Evolutionary conservation across 2,113 vertebrate genomes (phyloP).

Genomic region (Corvus moneduloides): DNA sequence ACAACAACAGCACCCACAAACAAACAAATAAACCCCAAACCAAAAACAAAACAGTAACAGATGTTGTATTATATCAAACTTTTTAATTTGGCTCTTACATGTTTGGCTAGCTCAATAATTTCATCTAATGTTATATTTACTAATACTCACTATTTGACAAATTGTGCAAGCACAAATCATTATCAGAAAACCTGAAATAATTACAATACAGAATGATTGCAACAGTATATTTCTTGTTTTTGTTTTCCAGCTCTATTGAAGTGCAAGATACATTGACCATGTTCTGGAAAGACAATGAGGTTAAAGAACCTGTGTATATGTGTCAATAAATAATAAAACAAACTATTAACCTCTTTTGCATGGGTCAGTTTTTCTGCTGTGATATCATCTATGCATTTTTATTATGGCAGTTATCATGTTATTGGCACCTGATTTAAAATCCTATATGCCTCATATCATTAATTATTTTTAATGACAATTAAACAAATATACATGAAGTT

Average conservation of each 20-base stretch:
- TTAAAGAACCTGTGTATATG: not conserved
- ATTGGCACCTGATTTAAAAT: not conserved
- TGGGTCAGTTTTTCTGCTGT: not conserved
- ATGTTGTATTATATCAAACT: not conserved
- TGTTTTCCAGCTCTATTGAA: not conserved
- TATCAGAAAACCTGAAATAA: not conserved
- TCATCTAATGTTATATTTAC: not conserved
- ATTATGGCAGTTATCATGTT: not conserved
- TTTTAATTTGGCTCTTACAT: not conserved
- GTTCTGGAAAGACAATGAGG: not conserved
- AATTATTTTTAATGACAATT: not conserved
- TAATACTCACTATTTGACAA: not conserved
- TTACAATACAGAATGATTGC: accelerated
- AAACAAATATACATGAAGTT: not conserved
- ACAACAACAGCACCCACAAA: not conserved
- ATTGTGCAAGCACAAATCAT: not conserved
- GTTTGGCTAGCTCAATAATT: not conserved
- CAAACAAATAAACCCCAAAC: not conserved
- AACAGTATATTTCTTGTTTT: not conserved
- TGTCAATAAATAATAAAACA: not conserved
- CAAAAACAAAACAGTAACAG: not conserved
- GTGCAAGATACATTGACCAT: not conserved
- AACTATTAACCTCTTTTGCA: not conserved
- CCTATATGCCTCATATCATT: not conserved
- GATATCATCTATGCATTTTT: not conserved